phyloP scores from a whole-genome alignment of 2,888 invertebrate species.

The Xestobium rufovillosum region DNA sequence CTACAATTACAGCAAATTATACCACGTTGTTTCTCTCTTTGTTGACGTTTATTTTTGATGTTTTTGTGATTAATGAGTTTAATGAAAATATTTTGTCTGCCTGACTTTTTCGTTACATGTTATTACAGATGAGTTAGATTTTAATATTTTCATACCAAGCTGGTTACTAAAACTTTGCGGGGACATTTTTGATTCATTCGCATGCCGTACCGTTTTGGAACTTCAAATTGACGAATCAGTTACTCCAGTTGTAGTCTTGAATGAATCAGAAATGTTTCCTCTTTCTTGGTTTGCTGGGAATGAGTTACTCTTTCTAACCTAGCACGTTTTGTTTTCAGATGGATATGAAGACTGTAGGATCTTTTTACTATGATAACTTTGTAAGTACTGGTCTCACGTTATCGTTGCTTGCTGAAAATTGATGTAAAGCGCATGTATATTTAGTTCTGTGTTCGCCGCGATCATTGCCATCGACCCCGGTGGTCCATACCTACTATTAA shows the following conservation, averaged over 20 bases:
- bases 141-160: constrained; percentile 11
- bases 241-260: no score
- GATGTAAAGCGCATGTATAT: not conserved
- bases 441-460: no score
- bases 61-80: constrained; percentile 23
- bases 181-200: not conserved
- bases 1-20: constrained; percentile 41
- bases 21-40: no score
- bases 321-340: constrained; percentile 58
- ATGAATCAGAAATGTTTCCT: constrained; percentile 1
- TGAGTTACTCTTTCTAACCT: not conserved
- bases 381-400: constrained; percentile 57
- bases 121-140: constrained; percentile 17
- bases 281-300: not conserved
- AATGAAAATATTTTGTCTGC: constrained; percentile 25
- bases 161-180: not conserved
- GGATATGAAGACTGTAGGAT: constrained; percentile 94
- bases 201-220: no score
- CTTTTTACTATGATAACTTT: constrained; percentile 94
- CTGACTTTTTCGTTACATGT: constrained; percentile 6
- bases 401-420: constrained; percentile 6
- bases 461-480: no score
- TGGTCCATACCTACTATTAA: no score
- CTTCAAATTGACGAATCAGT: no score
- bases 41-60: constrained; percentile 23